These are phyloP conservation scores for Campylorhamphus procurvoides DNA, from an alignment of 2,113 vertebrate genomes.

Conservation along the genomic window DNA sequence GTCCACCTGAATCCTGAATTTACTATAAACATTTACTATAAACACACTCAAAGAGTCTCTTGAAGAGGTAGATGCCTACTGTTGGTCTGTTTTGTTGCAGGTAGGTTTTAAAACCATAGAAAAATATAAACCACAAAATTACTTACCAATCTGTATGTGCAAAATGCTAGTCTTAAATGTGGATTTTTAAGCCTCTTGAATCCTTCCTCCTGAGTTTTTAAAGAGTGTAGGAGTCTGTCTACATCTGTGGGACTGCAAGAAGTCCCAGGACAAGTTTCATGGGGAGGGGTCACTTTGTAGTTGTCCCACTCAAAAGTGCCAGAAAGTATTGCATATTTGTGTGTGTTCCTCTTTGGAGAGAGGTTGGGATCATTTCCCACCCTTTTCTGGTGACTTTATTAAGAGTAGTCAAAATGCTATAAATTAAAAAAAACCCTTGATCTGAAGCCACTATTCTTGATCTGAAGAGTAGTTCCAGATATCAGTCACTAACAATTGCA, in stretches of 20 bases:
- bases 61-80: background rate
- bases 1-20: background rate
- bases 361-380: background rate
- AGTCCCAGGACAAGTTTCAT: background rate
- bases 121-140: background rate
- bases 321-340: background rate
- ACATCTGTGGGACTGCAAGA: background rate
- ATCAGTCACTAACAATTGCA: background rate
- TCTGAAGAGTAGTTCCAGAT: background rate
- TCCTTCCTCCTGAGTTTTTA: background rate
- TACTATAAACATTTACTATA: background rate
- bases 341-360: background rate
- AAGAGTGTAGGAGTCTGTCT: background rate
- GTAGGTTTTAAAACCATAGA: background rate
- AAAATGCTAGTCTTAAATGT: background rate
- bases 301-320: background rate
- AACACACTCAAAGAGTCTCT: background rate
- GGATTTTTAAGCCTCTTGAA: background rate
- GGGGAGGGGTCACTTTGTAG: background rate
- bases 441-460: background rate
- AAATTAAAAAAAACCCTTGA: background rate
- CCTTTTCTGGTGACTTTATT: background rate
- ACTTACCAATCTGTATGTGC: background rate
- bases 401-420: background rate
- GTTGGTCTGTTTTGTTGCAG: background rate